Percentiles rank a stretch among this genome's conserved stretches.
These are phyloP conservation scores for Sminthurides bifidus DNA, from an alignment of 1,140 invertebrate genomes.

Conservation along the genomic window DNA sequence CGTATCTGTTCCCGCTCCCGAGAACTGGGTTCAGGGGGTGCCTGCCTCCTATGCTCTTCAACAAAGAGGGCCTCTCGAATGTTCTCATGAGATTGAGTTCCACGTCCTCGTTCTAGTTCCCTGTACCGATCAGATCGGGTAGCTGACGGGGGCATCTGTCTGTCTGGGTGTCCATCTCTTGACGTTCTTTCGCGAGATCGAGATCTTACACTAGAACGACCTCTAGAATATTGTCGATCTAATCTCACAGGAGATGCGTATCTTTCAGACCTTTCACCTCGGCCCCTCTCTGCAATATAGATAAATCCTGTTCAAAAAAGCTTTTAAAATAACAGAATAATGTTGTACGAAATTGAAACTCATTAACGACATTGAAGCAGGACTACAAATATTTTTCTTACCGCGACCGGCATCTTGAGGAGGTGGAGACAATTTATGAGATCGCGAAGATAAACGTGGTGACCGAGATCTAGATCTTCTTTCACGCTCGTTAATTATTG, in stretches of 20 bases:
- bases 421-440: not conserved
- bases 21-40: not conserved
- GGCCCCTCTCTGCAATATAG: not conserved
- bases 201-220: not conserved
- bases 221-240: too few relatives aligned
- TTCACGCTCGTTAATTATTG: too few relatives aligned
- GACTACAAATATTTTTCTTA: not conserved
- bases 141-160: too few relatives aligned
- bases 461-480: not conserved
- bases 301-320: not conserved
- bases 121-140: constrained; percentile 11
- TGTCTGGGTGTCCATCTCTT: too few relatives aligned
- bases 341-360: not conserved
- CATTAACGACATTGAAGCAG: not conserved
- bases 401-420: too few relatives aligned
- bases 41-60: not conserved
- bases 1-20: not conserved
- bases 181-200: constrained; percentile 9
- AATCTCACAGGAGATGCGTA: too few relatives aligned
- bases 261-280: too few relatives aligned
- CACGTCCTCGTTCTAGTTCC: not conserved
- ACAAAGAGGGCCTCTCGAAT: not conserved
- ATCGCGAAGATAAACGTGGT: too few relatives aligned
- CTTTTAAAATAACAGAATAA: not conserved
- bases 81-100: not conserved